phyloP scores from a whole-genome alignment of 2,797 vertebrate genomes.

The Vespertilio murinus region DNA sequence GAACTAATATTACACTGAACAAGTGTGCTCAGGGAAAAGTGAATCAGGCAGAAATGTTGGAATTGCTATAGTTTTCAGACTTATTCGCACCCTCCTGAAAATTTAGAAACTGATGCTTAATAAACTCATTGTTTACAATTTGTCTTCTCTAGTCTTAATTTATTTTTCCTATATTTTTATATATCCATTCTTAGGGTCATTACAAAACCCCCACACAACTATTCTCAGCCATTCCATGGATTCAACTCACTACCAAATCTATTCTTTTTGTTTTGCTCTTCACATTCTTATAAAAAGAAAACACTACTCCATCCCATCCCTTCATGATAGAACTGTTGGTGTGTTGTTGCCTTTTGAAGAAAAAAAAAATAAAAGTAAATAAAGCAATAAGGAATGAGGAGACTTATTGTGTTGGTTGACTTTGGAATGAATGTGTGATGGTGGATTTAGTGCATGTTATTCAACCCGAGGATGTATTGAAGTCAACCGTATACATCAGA shows the following conservation, averaged over 20 bases:
- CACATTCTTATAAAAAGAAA: slow-evolving; percentile 48
- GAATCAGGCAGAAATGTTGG: slow-evolving; percentile 36
- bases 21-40: slow-evolving; percentile 43
- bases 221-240: slow-evolving; percentile 21
- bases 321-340: neutral
- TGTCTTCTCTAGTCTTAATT: neutral
- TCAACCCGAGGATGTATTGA: slow-evolving; percentile 14
- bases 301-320: neutral
- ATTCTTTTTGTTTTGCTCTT: slow-evolving; percentile 33
- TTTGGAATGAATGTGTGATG: slow-evolving; percentile 40
- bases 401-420: slow-evolving; percentile 38
- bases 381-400: slow-evolving; percentile 41
- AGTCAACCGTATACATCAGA: slow-evolving; percentile 42
- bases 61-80: slow-evolving; percentile 46
- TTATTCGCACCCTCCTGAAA: neutral
- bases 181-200: neutral
- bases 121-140: slow-evolving; percentile 22
- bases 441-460: slow-evolving; percentile 4
- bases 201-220: neutral
- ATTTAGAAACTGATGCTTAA: slow-evolving; percentile 35
- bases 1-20: slow-evolving; percentile 35
- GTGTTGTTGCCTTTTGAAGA: neutral
- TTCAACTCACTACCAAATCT: slow-evolving; percentile 44
- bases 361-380: neutral
- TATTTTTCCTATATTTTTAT: slow-evolving; percentile 3